Evolutionary conservation across 2,113 vertebrate species (phyloP), one percentile per base, ranked within the genome.

Genomic region (Boulengerochromis microlepis): DNA sequence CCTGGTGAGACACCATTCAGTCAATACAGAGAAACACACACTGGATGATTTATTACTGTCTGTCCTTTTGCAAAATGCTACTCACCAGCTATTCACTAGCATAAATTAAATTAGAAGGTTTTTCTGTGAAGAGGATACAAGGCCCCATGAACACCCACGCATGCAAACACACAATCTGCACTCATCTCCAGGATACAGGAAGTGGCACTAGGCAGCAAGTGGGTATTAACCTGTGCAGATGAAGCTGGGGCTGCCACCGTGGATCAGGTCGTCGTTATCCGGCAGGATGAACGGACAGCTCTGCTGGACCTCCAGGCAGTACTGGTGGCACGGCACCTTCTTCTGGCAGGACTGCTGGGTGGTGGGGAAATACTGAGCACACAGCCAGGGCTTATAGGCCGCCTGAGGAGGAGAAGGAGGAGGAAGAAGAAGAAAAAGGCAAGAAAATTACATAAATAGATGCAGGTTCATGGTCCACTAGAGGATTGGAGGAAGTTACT

Each of bases 321-420:
- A 99, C 96, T 98, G 98, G 96, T 97, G 97, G 97, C 99, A 99
- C 92, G 98, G 98, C 88, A 99, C 97, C 95, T 96, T 98, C 97
- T 96, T 97, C 95, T 96, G 97, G 97, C 99, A 99, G 92, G 98
- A 98, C 95, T 96, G 97, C 97, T 98, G 98, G 90, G 97, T 97
- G 92, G 97, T 98, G 95, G 98, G 98, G 97, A 99, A 99, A 95
- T 98, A 98, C 97, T 99, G 98, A 96, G 98, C 98, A 95, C 99
- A 99, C 92, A 99, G 97, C 99, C 99, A 99, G 96, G 98, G 98
- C 96, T 99, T 99, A 94, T 99, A 99, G 97, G 98, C 99, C 95
- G 96, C 97, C 99, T 99, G 96, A 86, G 80, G 81, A 94, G 86
- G 91, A 88, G 83, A 71, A 64, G 57, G 90, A 87, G 45, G 83